Evolutionary conservation across 2,888 invertebrate genomes (phyloP).

Genomic region (Melolontha melolontha): DNA sequence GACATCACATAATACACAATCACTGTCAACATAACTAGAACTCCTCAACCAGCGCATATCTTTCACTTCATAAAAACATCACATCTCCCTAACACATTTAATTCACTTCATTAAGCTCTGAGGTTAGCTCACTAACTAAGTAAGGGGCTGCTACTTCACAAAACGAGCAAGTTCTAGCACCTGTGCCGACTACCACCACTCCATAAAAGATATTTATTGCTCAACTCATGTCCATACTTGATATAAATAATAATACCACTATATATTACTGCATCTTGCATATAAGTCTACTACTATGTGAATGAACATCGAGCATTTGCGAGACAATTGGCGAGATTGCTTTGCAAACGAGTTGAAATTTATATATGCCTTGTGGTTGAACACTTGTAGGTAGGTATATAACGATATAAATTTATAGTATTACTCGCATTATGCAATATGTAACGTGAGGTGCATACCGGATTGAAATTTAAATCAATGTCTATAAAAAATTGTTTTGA

Average conservation of each 20-base stretch:
- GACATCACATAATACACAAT: constrained; percentile 4
- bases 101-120: constrained; percentile 18
- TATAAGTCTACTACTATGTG: constrained; percentile 9
- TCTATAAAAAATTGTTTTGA: not conserved
- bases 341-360: constrained; percentile 29
- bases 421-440: constrained; percentile 25
- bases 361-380: constrained; percentile 26
- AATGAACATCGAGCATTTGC: constrained; percentile 4
- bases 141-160: constrained; percentile 13
- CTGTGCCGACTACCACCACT: constrained; percentile 10
- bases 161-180: constrained; percentile 16
- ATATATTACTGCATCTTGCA: constrained; percentile 5
- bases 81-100: not conserved
- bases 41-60: not conserved
- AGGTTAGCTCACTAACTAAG: constrained; percentile 7
- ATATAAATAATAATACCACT: constrained; percentile 16
- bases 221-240: constrained; percentile 23
- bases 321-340: constrained; percentile 17
- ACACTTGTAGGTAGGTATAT: constrained; percentile 19
- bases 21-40: not conserved
- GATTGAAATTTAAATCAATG: constrained; percentile 12
- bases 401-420: constrained; percentile 25
- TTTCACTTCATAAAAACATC: constrained; percentile 1
- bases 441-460: constrained; percentile 4
- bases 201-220: constrained; percentile 22